phyloP scores from a whole-genome alignment of 2,888 invertebrate species.

The Bhutanitis thaidina region DNA sequence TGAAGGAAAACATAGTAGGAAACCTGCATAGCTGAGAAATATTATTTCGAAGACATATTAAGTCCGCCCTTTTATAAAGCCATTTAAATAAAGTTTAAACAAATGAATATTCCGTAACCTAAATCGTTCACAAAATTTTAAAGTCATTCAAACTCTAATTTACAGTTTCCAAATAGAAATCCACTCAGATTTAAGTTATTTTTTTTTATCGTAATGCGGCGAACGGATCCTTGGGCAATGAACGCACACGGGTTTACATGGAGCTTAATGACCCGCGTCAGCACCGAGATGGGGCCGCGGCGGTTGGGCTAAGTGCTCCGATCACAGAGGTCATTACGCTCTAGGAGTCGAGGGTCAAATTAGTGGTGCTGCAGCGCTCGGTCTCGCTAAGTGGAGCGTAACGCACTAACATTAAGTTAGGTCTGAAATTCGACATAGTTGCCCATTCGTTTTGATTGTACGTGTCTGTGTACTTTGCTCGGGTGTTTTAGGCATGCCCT shows the following conservation, averaged over 20 bases:
- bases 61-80: too few species aligned
- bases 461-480: too few species aligned
- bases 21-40: too few species aligned
- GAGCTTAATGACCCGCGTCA: background rate
- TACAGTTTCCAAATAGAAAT: background rate
- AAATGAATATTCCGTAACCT: too few species aligned
- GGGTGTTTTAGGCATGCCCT: too few species aligned
- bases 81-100: too few species aligned
- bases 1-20: too few species aligned
- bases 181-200: background rate
- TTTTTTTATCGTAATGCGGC: background rate
- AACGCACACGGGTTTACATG: background rate
- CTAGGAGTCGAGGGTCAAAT: constrained; percentile 5
- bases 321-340: constrained; percentile 3
- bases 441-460: too few species aligned
- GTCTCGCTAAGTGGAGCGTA: constrained; percentile 1
- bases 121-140: too few species aligned
- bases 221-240: background rate
- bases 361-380: constrained; percentile 1
- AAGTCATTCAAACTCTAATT: too few species aligned
- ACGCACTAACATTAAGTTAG: background rate
- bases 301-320: constrained; percentile 3
- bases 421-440: background rate
- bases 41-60: too few species aligned
- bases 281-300: background rate